phyloP scores from a whole-genome alignment of 1,140 invertebrate species.

The Pantala flavescens region DNA sequence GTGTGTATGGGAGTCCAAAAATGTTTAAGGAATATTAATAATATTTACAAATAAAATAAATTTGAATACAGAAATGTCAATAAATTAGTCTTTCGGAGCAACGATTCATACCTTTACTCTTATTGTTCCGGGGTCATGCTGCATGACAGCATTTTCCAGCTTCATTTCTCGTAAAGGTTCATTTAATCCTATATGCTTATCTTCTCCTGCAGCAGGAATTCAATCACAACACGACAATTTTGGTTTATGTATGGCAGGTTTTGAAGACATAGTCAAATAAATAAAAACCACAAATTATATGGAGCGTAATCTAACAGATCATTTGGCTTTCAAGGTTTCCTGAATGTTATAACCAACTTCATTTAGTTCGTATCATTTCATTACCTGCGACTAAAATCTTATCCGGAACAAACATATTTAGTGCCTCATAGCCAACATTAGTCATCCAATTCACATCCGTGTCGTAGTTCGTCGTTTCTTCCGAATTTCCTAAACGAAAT shows the following conservation, averaged over 20 bases:
- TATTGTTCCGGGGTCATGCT: conserved; percentile 55
- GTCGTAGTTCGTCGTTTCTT: conserved; percentile 39
- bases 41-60: too few relatives aligned
- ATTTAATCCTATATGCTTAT: conserved; percentile 59
- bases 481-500: conserved; percentile 41
- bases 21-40: too few relatives aligned
- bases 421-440: conserved; percentile 44
- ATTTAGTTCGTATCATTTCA: conserved; percentile 13
- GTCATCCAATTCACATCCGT: conserved; percentile 46
- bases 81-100: too few relatives aligned
- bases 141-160: conserved; percentile 67
- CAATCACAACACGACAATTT: too few relatives aligned
- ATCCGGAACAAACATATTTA: conserved; percentile 84
- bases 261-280: too few relatives aligned
- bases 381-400: conserved; percentile 70
- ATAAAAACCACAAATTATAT: too few relatives aligned
- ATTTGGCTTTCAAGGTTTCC: too few relatives aligned
- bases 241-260: too few relatives aligned
- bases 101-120: conserved; percentile 46
- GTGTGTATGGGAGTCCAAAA: too few relatives aligned
- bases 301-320: too few relatives aligned
- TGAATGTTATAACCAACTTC: too few relatives aligned
- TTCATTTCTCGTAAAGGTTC: conserved; percentile 72
- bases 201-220: conserved; percentile 44
- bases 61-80: too few relatives aligned